phyloP scores from a whole-genome alignment of 1,140 invertebrate genomes.

The Drosophila sp. region DNA sequence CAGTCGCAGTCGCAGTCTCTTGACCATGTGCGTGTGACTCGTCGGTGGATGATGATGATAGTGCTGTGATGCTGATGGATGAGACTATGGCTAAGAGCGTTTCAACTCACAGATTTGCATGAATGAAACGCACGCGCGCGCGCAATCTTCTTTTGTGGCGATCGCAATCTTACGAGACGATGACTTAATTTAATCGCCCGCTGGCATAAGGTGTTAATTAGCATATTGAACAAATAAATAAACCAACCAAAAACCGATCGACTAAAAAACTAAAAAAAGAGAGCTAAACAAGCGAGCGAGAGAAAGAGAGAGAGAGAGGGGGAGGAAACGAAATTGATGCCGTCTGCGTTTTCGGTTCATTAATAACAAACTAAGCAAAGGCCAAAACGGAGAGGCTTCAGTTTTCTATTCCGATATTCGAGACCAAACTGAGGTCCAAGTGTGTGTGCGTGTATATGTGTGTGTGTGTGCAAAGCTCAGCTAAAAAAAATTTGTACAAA shows the following conservation, averaged over 20 bases:
- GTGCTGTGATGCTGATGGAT: constrained; percentile 56
- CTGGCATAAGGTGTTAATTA: constrained; percentile 75
- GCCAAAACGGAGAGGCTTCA: constrained; percentile 6
- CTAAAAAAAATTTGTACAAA: constrained; percentile 24
- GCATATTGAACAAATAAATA: constrained; percentile 69
- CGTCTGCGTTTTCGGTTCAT: constrained; percentile 65
- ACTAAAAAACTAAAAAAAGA: neutral
- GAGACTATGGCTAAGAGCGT: constrained; percentile 40
- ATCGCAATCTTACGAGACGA: constrained; percentile 58
- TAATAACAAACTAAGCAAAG: constrained; percentile 48
- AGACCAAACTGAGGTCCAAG: neutral
- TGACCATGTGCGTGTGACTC: constrained; percentile 27
- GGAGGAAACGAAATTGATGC: constrained; percentile 24
- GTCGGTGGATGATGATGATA: neutral
- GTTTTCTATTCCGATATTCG: constrained; percentile 7
- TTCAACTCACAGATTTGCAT: constrained; percentile 57
- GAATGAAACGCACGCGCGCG: constrained; percentile 68
- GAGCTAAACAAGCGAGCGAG: neutral
- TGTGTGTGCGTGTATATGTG: neutral
- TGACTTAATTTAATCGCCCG: constrained; percentile 75
- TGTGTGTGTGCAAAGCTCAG: constrained; percentile 62
- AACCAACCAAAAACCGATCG: neutral
- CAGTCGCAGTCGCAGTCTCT: neutral
- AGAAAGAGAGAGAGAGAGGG: neutral
- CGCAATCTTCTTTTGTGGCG: constrained; percentile 16